Percentiles rank a stretch among this genome's conserved stretches.
phyloP scores from a whole-genome alignment of 2,888 invertebrate genomes.

The Artemia sp. region DNA sequence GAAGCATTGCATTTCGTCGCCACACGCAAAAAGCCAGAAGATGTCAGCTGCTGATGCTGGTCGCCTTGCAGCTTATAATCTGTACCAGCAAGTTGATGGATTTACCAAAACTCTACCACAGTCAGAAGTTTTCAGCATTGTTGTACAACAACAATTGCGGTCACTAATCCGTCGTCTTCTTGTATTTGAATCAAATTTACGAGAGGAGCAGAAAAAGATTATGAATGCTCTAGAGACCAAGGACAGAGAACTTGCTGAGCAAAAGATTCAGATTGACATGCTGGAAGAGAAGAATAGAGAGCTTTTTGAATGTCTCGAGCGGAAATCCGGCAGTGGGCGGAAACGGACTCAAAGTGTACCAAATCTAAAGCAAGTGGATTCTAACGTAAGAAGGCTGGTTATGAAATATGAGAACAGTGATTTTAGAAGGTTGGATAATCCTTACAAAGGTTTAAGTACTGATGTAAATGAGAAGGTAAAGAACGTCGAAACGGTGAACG shows the following conservation, averaged over 20 bases:
- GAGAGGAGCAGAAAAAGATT: slow-evolving; percentile 54
- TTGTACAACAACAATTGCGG: slow-evolving; percentile 39
- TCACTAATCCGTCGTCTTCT: slow-evolving; percentile 50
- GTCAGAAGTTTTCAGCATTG: background rate
- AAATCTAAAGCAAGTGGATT: slow-evolving; percentile 31
- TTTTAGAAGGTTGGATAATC: slow-evolving; percentile 18
- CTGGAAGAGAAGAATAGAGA: slow-evolving; percentile 26
- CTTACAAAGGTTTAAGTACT: background rate
- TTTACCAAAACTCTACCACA: background rate
- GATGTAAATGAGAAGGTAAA: no score
- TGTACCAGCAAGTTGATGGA: slow-evolving; percentile 12
- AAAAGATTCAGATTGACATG: slow-evolving; percentile 23
- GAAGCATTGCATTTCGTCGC: slow-evolving; percentile 8
- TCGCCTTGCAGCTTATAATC: slow-evolving; percentile 1
- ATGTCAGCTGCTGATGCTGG: background rate
- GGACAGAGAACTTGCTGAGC: slow-evolving; percentile 9
- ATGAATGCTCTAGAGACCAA: slow-evolving; percentile 33
- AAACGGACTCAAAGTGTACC: slow-evolving; percentile 26
- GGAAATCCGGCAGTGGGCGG: slow-evolving; percentile 18
- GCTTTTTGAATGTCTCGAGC: slow-evolving; percentile 28
- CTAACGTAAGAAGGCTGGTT: slow-evolving; percentile 27
- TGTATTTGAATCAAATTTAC: slow-evolving; percentile 50
- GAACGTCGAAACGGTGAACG: no score
- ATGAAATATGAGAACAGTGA: slow-evolving; percentile 24
- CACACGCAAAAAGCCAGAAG: background rate